These are phyloP conservation scores for Perithous albicinctus DNA, from an alignment of 2,888 invertebrate species.

Conservation along the genomic window DNA sequence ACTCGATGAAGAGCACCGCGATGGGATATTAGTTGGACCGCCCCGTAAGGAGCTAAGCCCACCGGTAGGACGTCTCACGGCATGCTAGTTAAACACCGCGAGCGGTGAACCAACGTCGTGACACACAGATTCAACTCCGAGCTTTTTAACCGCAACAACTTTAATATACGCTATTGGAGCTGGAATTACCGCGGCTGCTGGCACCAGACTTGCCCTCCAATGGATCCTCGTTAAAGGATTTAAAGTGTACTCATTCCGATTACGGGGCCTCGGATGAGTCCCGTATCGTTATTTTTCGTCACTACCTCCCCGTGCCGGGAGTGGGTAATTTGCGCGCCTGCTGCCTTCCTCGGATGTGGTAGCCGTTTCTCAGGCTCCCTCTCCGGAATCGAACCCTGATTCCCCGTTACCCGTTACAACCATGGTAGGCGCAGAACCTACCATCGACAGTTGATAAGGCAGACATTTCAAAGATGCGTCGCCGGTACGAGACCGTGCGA, in stretches of 20 bases:
- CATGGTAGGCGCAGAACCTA: no score
- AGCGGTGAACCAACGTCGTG: no score
- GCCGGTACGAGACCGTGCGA: no score
- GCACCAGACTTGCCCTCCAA: conserved; percentile 90
- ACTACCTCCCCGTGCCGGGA: conserved; percentile 88
- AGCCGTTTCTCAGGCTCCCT: conserved; percentile 81
- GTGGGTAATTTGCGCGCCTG: conserved; percentile 89
- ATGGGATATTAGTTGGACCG: no score
- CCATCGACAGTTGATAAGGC: no score
- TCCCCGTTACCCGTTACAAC: no score
- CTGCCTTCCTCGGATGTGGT: conserved; percentile 91
- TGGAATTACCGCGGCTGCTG: conserved; percentile 91
- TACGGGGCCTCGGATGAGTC: conserved; percentile 81
- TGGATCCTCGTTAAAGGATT: conserved; percentile 88
- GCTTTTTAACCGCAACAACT: conserved; percentile 90
- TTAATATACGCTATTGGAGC: conserved; percentile 87
- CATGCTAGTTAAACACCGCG: no score
- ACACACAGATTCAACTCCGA: conserved; percentile 86
- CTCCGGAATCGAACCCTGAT: no score
- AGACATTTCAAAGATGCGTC: no score
- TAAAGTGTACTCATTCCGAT: conserved; percentile 85
- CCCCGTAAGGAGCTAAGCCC: no score
- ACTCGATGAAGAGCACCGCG: no score
- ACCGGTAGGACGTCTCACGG: no score
- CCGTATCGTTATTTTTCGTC: conserved; percentile 89